Evolutionary conservation across 92 coral and sea anemone genomes (phyloP).

Genomic region (Parazoanthus darwini): DNA sequence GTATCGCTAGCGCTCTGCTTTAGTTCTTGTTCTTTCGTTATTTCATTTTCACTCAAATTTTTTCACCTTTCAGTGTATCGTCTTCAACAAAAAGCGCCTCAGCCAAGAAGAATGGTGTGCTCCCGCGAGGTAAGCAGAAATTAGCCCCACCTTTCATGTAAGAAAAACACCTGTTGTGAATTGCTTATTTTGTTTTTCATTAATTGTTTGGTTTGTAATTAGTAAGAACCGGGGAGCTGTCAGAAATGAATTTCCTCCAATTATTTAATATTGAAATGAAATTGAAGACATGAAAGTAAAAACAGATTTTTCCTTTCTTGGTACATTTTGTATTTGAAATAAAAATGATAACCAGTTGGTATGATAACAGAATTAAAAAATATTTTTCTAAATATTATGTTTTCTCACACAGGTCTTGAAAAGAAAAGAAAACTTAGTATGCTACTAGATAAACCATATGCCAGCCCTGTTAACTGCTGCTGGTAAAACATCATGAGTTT

Average conservation of each 20-base stretch:
- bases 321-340: not conserved
- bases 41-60: not conserved
- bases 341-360: no score
- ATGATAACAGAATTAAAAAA: no score
- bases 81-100: constrained; percentile 91
- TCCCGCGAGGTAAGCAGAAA: constrained; percentile 72
- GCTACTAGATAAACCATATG: no score
- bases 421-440: no score
- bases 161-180: constrained; percentile 31
- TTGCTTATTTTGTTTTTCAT: not conserved
- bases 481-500: no score
- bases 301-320: not conserved
- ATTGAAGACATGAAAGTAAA: not conserved
- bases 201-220: not conserved
- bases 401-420: no score
- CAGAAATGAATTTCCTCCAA: not conserved
- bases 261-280: not conserved
- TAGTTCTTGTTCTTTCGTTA: not conserved
- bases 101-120: constrained; percentile 82
- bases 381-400: no score
- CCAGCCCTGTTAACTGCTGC: no score
- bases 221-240: not conserved
- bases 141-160: constrained; percentile 28
- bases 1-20: not conserved
- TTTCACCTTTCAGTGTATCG: constrained; percentile 71